A percentile compares a stretch with the other conserved stretches of the same genome.
Evolutionary conservation across 1,140 invertebrate genomes (phyloP).

Genomic region (Drosophila ficusphila): DNA sequence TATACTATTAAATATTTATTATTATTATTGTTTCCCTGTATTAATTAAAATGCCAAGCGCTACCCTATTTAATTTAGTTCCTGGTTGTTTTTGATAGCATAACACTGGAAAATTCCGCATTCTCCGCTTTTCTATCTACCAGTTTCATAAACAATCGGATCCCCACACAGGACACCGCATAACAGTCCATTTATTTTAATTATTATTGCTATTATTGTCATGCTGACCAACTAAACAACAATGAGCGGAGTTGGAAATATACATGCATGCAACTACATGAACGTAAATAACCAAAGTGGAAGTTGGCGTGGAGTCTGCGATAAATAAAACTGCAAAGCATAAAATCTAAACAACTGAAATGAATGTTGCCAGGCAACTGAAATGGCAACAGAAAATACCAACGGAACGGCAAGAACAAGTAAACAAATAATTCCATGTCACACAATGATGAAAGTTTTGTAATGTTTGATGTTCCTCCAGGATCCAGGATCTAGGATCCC

Average conservation of each 20-base stretch:
- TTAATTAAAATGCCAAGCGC: too few species aligned
- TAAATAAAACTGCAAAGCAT: conserved; percentile 72
- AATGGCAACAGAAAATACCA: conserved; percentile 32
- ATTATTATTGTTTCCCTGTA: too few species aligned
- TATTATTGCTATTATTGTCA: conserved; percentile 62
- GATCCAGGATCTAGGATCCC: not conserved
- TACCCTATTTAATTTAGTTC: too few species aligned
- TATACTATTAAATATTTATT: too few species aligned
- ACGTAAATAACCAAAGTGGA: conserved; percentile 35
- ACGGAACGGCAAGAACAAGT: conserved; percentile 26
- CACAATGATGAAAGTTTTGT: conserved; percentile 81
- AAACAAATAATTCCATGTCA: conserved; percentile 80
- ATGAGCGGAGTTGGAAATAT: conserved; percentile 11
- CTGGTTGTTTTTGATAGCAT: conserved; percentile 2
- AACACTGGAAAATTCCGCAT: conserved; percentile 4
- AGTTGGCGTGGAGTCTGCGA: conserved; percentile 40
- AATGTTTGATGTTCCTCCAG: conserved; percentile 64
- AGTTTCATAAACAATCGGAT: conserved; percentile 27
- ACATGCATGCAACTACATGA: conserved; percentile 13
- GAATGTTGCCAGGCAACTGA: conserved; percentile 62
- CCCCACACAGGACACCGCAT: conserved; percentile 30
- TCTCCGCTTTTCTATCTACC: conserved; percentile 4
- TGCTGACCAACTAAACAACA: conserved; percentile 40
- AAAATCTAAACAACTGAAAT: conserved; percentile 80
- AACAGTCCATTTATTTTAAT: conserved; percentile 65